Percentiles rank a stretch among this genome's conserved stretches.
Conservation (phyloP, 2,888 invertebrate species). For the Mesorhabditis spiculigera region DNA sequence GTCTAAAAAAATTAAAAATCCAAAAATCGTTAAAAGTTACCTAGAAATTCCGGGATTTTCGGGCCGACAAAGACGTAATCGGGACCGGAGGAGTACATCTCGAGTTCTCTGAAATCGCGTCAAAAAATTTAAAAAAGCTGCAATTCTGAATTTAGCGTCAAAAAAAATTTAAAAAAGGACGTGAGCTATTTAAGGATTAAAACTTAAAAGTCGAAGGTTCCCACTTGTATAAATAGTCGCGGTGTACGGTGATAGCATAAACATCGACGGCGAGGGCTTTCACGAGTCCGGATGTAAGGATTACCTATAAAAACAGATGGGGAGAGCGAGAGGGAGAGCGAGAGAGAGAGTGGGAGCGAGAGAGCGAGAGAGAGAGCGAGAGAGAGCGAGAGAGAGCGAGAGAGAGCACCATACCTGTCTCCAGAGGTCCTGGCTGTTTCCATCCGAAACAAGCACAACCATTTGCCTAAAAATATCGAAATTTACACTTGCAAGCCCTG, state of each 20-base stretch:
- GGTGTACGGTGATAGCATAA: slow-evolving; percentile 40
- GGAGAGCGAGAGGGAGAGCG: too few relatives aligned
- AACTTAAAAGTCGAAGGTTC: too few relatives aligned
- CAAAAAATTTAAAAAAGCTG: too few relatives aligned
- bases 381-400: too few relatives aligned
- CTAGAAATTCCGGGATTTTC: slow-evolving; percentile 37
- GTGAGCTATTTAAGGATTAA: too few relatives aligned
- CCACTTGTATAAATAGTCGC: slow-evolving; percentile 43
- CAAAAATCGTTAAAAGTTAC: background rate
- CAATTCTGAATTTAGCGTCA: background rate
- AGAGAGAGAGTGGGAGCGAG: too few relatives aligned
- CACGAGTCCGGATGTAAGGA: slow-evolving; percentile 26
- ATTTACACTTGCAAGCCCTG: background rate
- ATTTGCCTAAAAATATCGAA: slow-evolving; percentile 22
- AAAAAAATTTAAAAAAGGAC: background rate
- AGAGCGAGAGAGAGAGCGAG: too few relatives aligned
- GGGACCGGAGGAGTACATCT: slow-evolving; percentile 41
- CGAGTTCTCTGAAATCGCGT: background rate
- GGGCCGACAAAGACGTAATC: slow-evolving; percentile 45
- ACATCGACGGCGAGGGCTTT: slow-evolving; percentile 26
- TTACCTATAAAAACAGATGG: slow-evolving; percentile 14
- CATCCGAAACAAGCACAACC: slow-evolving; percentile 46
- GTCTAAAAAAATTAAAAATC: too few relatives aligned
- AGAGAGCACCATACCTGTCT: slow-evolving; percentile 14
- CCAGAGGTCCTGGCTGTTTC: slow-evolving; percentile 46